Percentiles rank a stretch among this genome's conserved stretches.
Evolutionary conservation across 2,113 vertebrate genomes (phyloP).

Genomic region (Taurulus bubalis): DNA sequence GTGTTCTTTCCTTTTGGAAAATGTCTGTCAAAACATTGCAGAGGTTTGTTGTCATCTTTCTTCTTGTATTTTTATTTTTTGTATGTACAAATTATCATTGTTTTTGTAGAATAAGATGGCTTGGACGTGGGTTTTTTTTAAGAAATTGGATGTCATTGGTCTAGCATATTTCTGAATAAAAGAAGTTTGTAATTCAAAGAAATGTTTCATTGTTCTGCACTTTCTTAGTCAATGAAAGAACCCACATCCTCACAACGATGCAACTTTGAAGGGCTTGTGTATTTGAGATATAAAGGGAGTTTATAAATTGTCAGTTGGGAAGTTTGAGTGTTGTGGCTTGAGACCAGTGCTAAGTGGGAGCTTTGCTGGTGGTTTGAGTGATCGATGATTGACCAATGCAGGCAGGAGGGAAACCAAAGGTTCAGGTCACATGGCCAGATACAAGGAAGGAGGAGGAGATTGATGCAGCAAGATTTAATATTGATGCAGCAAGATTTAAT

Average conservation of each 20-base stretch:
- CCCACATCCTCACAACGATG: not conserved
- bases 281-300: not conserved
- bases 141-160: slow-evolving; percentile 32
- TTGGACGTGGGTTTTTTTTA: slow-evolving; percentile 43
- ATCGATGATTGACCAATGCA: slow-evolving; percentile 66
- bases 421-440: slow-evolving; percentile 14
- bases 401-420: slow-evolving; percentile 45
- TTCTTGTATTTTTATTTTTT: slow-evolving; percentile 74
- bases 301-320: not conserved
- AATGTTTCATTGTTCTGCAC: not conserved
- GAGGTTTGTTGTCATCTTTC: slow-evolving; percentile 7
- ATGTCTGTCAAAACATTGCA: slow-evolving; percentile 9
- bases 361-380: slow-evolving; percentile 40
- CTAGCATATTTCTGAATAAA: slow-evolving; percentile 63
- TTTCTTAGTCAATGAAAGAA: not conserved
- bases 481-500: not conserved
- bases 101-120: slow-evolving; percentile 76
- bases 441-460: not conserved
- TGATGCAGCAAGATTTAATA: not conserved
- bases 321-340: not conserved
- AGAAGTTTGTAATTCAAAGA: slow-evolving; percentile 40
- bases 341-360: slow-evolving; percentile 9
- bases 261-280: not conserved
- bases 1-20: not conserved
- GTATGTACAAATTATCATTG: slow-evolving; percentile 74